phyloP scores from a whole-genome alignment of 2,888 invertebrate species.

The Mamestra brassicae region DNA sequence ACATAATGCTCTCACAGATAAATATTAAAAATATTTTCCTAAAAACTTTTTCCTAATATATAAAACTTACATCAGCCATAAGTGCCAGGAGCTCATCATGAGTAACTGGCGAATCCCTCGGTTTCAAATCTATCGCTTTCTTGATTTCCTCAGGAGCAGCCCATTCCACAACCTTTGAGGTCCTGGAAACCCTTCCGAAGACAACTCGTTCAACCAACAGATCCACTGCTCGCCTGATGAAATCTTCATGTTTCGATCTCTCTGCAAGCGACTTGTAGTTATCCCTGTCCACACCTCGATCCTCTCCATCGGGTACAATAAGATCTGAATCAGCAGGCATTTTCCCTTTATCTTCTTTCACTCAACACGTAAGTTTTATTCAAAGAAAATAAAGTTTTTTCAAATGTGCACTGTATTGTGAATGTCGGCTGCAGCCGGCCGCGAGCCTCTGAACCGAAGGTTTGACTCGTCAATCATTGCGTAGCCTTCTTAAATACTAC shows the following conservation, averaged over 20 bases:
- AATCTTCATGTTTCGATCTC: constrained; percentile 93
- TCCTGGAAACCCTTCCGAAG: constrained; percentile 93
- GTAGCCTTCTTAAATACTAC: constrained; percentile 88
- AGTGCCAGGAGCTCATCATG: constrained; percentile 93
- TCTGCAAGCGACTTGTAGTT: constrained; percentile 92
- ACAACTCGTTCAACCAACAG: constrained; percentile 94
- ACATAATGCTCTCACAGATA: background rate
- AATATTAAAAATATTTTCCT: background rate
- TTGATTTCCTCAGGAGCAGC: constrained; percentile 94
- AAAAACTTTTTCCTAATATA: background rate
- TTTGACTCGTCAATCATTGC: constrained; percentile 80
- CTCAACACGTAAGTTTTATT: constrained; percentile 65
- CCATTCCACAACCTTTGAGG: constrained; percentile 95
- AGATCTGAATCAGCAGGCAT: constrained; percentile 89
- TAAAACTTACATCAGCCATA: constrained; percentile 92
- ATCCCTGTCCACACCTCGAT: constrained; percentile 75
- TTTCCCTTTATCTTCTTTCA: constrained; percentile 70
- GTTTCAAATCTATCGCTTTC: constrained; percentile 92
- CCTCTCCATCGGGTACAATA: constrained; percentile 80
- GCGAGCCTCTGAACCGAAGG: constrained; percentile 78
- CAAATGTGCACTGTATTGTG: constrained; percentile 70
- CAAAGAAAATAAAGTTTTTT: constrained; percentile 70
- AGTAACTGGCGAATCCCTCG: constrained; percentile 90
- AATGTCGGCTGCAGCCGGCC: constrained; percentile 79
- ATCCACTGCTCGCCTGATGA: constrained; percentile 93